Percentiles rank a stretch among this genome's conserved stretches.
These are phyloP conservation scores for Bostrychus sinensis DNA, from an alignment of 2,113 vertebrate genomes.

Conservation along the genomic window DNA sequence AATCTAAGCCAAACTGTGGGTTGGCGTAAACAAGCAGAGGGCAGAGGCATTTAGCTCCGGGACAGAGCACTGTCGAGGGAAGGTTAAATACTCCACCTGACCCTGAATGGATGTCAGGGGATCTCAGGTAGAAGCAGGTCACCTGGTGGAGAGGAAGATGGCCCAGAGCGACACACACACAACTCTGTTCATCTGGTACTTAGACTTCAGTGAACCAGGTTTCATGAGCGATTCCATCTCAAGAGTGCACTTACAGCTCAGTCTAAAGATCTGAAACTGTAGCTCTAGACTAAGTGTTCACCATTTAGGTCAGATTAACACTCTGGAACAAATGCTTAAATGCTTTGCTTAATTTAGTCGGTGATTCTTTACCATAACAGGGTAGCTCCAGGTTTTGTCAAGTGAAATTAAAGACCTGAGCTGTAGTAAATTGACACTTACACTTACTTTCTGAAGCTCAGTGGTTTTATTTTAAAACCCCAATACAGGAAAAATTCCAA, in stretches of 20 bases:
- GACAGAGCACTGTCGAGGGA: neutral
- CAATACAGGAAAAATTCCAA: no score
- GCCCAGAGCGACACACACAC: slow-evolving; percentile 22
- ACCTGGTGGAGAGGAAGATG: slow-evolving; percentile 14
- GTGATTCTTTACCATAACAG: no score
- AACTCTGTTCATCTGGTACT: neutral
- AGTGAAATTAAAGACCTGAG: no score
- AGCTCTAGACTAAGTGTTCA: neutral
- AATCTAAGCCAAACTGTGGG: slow-evolving; percentile 42
- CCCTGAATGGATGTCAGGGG: slow-evolving; percentile 56
- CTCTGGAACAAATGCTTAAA: neutral
- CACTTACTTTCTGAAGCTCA: no score
- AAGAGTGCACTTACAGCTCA: slow-evolving; percentile 4
- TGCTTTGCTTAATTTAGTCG: neutral
- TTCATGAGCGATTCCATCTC: neutral
- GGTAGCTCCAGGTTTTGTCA: no score
- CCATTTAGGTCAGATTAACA: slow-evolving; percentile 24
- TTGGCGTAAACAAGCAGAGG: slow-evolving; percentile 53
- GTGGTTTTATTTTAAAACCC: no score
- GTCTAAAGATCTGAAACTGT: neutral
- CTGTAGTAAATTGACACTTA: no score
- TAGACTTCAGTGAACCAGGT: neutral
- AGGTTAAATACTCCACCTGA: slow-evolving; percentile 44
- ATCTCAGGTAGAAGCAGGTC: slow-evolving; percentile 46
- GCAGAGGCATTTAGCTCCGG: slow-evolving; percentile 20